Evolutionary conservation across 2,888 invertebrate genomes (phyloP).

Genomic region (Stictocephala bisonia): DNA sequence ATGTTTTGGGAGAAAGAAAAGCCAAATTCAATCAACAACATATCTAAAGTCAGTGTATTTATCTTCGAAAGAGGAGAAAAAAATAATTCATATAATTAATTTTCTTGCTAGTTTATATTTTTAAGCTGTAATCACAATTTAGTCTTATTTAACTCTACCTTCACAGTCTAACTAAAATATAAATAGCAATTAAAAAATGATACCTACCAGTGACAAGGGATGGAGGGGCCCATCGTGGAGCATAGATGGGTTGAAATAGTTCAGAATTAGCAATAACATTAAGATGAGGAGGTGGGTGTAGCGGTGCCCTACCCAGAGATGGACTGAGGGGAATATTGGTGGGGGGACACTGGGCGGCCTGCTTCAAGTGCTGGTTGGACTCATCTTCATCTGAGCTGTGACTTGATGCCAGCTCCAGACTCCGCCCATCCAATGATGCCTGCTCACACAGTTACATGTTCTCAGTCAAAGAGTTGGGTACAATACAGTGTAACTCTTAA

Average conservation of each 20-base stretch:
- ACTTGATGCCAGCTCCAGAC: constrained; percentile 92
- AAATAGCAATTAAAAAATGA: neutral
- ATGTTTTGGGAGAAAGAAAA: too few species aligned
- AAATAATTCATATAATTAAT: too few species aligned
- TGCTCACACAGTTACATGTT: too few species aligned
- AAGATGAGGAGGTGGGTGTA: constrained; percentile 71
- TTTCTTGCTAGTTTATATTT: too few species aligned
- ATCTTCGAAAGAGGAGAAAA: too few species aligned
- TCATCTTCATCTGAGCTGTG: constrained; percentile 93
- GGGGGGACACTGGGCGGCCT: constrained; percentile 41
- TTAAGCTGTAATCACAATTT: too few species aligned
- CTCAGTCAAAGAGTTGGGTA: neutral
- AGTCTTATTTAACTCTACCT: too few species aligned
- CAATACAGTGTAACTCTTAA: neutral
- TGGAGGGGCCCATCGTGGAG: constrained; percentile 74
- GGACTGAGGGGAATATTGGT: constrained; percentile 31
- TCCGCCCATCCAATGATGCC: constrained; percentile 75
- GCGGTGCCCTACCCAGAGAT: constrained; percentile 52
- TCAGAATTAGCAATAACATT: constrained; percentile 76
- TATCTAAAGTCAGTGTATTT: too few species aligned
- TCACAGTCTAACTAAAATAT: too few species aligned
- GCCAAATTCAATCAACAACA: too few species aligned
- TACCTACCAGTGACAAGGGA: constrained; percentile 67
- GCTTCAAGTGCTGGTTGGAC: constrained; percentile 49
- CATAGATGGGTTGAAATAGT: constrained; percentile 74